Conservation (phyloP, 2,888 invertebrate species). For the Polylopha cassiicola region DNA sequence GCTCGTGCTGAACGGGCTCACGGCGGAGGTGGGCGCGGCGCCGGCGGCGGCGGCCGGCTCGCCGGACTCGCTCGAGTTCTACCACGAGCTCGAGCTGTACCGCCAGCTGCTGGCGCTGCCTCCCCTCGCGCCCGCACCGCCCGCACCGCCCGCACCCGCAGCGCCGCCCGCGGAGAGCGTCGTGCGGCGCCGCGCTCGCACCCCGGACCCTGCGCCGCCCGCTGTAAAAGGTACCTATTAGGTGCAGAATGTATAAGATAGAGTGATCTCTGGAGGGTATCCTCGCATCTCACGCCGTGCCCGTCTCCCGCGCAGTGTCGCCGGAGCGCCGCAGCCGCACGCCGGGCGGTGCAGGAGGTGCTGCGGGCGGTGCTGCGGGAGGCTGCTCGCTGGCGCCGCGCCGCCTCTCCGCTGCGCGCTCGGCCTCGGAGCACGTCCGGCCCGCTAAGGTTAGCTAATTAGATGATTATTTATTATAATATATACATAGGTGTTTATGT, state of each 20-base stretch:
- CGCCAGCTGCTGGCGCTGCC: conserved; percentile 59
- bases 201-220: conserved; percentile 29
- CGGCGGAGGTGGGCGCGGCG: conserved; percentile 55
- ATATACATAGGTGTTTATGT: too few relatives aligned
- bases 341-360: conserved; percentile 27
- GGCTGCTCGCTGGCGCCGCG: conserved; percentile 8
- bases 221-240: too few relatives aligned
- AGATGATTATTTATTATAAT: too few relatives aligned
- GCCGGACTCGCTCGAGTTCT: conserved; percentile 52
- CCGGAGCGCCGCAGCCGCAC: conserved; percentile 39
- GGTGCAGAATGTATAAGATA: too few relatives aligned
- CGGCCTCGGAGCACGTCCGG: conserved; percentile 28
- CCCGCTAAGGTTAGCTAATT: conserved; percentile 22
- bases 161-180: conserved; percentile 21
- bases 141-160: conserved; percentile 23
- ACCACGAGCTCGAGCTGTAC: conserved; percentile 68
- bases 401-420: too few relatives aligned
- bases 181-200: conserved; percentile 28
- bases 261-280: too few relatives aligned
- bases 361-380: conserved; percentile 12
- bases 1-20: conserved; percentile 66
- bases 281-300: too few relatives aligned
- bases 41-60: conserved; percentile 31
- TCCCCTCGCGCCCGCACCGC: conserved; percentile 18
- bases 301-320: conserved; percentile 32